A percentile compares a stretch with the other conserved stretches of the same genome.
These are phyloP conservation scores for Scortum barcoo DNA, from an alignment of 2,113 vertebrate genomes.

Conservation along the genomic window DNA sequence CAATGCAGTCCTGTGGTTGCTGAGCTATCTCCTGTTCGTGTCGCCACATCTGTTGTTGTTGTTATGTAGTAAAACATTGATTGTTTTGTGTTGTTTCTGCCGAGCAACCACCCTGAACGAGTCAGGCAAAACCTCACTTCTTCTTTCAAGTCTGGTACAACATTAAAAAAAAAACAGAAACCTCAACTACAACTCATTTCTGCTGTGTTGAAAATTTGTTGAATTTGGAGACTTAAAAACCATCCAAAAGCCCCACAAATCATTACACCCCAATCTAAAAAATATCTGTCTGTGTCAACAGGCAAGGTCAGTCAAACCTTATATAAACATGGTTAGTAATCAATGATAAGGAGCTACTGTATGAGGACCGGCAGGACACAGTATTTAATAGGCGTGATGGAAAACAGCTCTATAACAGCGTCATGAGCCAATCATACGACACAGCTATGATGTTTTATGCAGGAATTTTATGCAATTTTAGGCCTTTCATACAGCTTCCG, in stretches of 20 bases:
- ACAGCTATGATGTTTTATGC: conserved; percentile 9
- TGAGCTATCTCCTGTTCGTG: conserved; percentile 2
- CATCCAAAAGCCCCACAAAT: background rate
- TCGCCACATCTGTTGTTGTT: conserved; percentile 32
- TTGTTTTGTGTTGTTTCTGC: conserved; percentile 20
- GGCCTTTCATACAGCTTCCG: background rate
- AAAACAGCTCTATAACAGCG: conserved; percentile 15
- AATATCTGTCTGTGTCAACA: background rate
- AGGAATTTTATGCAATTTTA: background rate
- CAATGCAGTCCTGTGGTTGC: conserved; percentile 18
- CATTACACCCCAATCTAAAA: background rate
- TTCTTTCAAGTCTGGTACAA: no score
- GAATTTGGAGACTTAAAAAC: background rate
- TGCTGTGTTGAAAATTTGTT: background rate
- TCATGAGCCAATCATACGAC: background rate
- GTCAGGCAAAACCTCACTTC: background rate
- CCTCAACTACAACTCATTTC: background rate
- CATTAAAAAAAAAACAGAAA: background rate
- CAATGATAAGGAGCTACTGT: conserved; percentile 2
- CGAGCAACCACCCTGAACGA: conserved; percentile 11
- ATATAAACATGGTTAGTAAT: conserved; percentile 48
- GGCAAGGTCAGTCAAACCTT: background rate
- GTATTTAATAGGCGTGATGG: conserved; percentile 19
- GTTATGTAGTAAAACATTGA: background rate
- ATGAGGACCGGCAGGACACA: background rate